A percentile compares a stretch with the other conserved stretches of the same genome.
phyloP scores from a whole-genome alignment of 2,797 vertebrate species.

The Epinephelus malabaricus region DNA sequence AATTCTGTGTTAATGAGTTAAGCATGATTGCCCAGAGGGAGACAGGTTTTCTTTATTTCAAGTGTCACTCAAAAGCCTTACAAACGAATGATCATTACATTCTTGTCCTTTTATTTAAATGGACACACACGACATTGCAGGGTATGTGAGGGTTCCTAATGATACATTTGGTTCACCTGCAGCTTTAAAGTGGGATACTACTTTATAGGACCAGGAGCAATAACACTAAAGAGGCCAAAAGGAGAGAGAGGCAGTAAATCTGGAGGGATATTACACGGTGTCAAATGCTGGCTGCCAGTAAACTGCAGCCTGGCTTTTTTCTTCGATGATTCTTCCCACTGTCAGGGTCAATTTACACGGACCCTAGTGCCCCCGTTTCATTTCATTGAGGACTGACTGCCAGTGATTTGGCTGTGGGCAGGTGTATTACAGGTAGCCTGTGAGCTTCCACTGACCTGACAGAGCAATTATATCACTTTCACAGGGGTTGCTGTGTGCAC shows the following conservation, averaged over 20 bases:
- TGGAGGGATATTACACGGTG: constrained; percentile 41
- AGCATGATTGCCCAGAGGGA: background rate
- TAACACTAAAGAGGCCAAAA: constrained; percentile 41
- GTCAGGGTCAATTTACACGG: constrained; percentile 72
- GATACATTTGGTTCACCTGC: constrained; percentile 27
- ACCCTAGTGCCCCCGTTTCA: constrained; percentile 40
- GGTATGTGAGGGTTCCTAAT: background rate
- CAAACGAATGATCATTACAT: background rate
- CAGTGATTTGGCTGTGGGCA: constrained; percentile 75
- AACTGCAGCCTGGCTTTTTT: constrained; percentile 62
- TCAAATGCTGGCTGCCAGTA: constrained; percentile 60
- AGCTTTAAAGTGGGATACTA: constrained; percentile 24
- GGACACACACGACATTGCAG: background rate
- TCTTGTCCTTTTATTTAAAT: background rate
- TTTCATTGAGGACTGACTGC: constrained; percentile 49
- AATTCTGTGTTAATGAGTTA: no score
- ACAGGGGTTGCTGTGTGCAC: constrained; percentile 31
- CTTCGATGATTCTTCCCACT: constrained; percentile 65
- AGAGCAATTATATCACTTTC: constrained; percentile 79
- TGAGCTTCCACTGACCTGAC: constrained; percentile 74
- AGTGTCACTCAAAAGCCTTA: constrained; percentile 3
- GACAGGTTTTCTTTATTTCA: background rate
- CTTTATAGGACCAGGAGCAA: constrained; percentile 24
- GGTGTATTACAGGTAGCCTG: constrained; percentile 73
- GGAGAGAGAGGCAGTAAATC: constrained; percentile 48